A percentile compares a stretch with the other conserved stretches of the same genome.
These are phyloP conservation scores for Drosophila imparisetae DNA, from an alignment of 2,888 invertebrate species.

Conservation along the genomic window DNA sequence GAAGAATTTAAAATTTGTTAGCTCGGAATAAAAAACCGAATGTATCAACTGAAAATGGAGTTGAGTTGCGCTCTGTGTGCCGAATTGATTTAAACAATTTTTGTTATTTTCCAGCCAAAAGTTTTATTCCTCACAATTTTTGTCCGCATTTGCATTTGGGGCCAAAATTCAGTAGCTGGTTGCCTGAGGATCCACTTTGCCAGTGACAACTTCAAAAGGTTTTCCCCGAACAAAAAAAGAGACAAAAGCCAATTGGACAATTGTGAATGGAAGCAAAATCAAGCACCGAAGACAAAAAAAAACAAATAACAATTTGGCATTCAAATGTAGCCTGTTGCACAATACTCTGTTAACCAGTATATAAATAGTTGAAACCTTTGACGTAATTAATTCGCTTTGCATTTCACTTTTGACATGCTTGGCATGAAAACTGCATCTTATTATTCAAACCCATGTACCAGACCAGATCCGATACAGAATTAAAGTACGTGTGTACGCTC, in stretches of 20 bases:
- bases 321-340: background rate
- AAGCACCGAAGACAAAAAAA: background rate
- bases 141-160: constrained; percentile 59
- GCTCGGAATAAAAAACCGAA: constrained; percentile 10
- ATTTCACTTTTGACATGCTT: background rate
- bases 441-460: background rate
- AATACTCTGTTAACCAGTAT: background rate
- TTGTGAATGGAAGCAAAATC: constrained; percentile 15
- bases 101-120: constrained; percentile 49
- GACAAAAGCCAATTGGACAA: constrained; percentile 42
- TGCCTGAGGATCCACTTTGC: constrained; percentile 41
- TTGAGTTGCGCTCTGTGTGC: constrained; percentile 37
- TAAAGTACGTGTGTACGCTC: constrained; percentile 1
- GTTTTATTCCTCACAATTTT: constrained; percentile 19
- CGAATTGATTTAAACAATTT: constrained; percentile 70
- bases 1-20: constrained; percentile 54
- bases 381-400: constrained; percentile 9
- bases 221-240: constrained; percentile 49
- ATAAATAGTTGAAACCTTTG: background rate
- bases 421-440: constrained; percentile 10
- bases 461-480: background rate
- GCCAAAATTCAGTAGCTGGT: constrained; percentile 11
- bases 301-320: background rate
- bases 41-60: constrained; percentile 32
- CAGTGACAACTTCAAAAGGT: constrained; percentile 69